phyloP scores from a whole-genome alignment of 2,797 vertebrate species.

The Trichosurus vulpecula region DNA sequence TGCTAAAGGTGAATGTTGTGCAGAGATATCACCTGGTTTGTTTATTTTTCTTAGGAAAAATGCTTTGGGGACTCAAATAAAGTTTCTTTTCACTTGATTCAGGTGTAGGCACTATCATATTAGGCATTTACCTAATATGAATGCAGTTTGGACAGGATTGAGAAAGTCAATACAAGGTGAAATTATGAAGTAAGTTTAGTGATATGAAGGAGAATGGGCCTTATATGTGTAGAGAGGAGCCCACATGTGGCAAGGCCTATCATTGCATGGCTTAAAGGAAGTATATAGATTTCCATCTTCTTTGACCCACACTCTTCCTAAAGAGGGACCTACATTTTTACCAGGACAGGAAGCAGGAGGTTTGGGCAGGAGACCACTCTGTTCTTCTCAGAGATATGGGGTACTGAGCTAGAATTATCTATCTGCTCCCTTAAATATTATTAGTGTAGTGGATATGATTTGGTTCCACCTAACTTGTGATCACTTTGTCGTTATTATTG shows the following conservation, averaged over 20 bases:
- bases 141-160: not conserved
- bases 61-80: not conserved
- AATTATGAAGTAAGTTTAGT: not conserved
- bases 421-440: not conserved
- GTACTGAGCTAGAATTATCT: not conserved
- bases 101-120: not conserved
- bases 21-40: not conserved
- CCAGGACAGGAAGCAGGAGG: not conserved
- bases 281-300: not conserved
- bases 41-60: slow-evolving; percentile 16
- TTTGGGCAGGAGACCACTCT: not conserved
- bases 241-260: not conserved
- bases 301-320: not conserved
- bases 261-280: not conserved
- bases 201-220: not conserved
- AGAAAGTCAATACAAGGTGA: not conserved
- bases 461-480: not conserved
- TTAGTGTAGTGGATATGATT: not conserved
- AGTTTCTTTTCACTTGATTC: not conserved
- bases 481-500: not conserved
- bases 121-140: not conserved
- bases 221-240: not conserved
- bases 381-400: not conserved
- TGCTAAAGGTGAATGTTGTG: slow-evolving; percentile 18
- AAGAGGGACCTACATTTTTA: not conserved